Percentiles rank a stretch among this genome's conserved stretches.
phyloP scores from a whole-genome alignment of 2,888 invertebrate genomes.

The Pelosia muscerda region DNA sequence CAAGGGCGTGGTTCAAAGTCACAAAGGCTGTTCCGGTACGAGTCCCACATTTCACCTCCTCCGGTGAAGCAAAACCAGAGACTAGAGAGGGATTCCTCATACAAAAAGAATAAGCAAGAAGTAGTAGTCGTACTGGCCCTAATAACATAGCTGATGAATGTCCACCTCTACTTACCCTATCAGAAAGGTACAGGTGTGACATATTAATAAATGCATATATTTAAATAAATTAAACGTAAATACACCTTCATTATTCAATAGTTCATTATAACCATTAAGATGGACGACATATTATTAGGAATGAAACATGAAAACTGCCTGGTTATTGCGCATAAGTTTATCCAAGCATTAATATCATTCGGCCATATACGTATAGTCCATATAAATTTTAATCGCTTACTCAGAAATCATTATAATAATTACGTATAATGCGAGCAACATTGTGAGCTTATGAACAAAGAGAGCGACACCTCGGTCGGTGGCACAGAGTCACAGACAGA shows the following conservation, averaged over 20 bases:
- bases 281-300: constrained; percentile 39
- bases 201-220: not conserved
- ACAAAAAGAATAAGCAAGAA: too few species aligned
- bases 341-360: constrained; percentile 45
- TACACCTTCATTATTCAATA: constrained; percentile 29
- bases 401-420: constrained; percentile 60
- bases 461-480: constrained; percentile 47
- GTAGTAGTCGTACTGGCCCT: too few species aligned
- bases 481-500: constrained; percentile 25
- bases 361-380: constrained; percentile 38
- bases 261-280: constrained; percentile 34
- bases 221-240: constrained; percentile 7
- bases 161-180: not conserved
- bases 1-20: too few species aligned
- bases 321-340: constrained; percentile 40
- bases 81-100: too few species aligned
- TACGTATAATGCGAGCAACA: constrained; percentile 56
- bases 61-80: too few species aligned
- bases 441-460: constrained; percentile 55
- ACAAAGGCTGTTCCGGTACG: too few species aligned
- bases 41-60: too few species aligned
- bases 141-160: not conserved
- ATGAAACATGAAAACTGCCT: constrained; percentile 37
- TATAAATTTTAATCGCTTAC: constrained; percentile 52
- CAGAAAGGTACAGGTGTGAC: not conserved